Evolutionary conservation across 2,113 vertebrate genomes (phyloP), one percentile per base, ranked within the genome.

Genomic region (Tetrax tetrax): DNA sequence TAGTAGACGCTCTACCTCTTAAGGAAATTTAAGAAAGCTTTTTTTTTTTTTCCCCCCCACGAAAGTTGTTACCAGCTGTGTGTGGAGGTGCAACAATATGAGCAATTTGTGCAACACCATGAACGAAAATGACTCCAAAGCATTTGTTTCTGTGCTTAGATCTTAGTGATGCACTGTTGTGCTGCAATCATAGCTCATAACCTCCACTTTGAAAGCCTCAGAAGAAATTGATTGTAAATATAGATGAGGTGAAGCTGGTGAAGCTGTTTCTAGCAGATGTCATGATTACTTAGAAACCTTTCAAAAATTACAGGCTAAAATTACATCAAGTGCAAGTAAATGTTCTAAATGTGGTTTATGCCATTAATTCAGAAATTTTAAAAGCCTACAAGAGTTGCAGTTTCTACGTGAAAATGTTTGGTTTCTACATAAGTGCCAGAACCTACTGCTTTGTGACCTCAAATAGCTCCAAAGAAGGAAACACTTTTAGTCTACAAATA

Each of bases 231-330:
- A 14, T 63, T 83, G 21, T 92, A 86, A 92, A 50, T 87, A 57
- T 10, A 51, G 76, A 65, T n/a, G n/a, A n/a, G n/a, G n/a, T n/a
- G n/a, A n/a, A n/a, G n/a, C 60, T 77, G 35, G 28, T 28, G 80
- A 75, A 83, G 53, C 56, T 68, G 48, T 89, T 81, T 51, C 50
- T 63, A 51, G 64, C 60, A 89, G 70, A 70, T 88, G 60, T 31
- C 33, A 7, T 25, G 33, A 56, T 90, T 90, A 23, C 82, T 83
- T 86, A 80, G 29, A 75, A 94, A 60, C 56, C 71, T 89, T 94
- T 84, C 33, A 43, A n/a, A 83, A 78, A 81, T 75, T 27, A 84
- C 57, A 53, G 95, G 65, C 50, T 92, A 83, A 83, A 92, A 93
- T 71, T 51, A 51, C 60, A 63, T 66, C 24, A 60, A 59, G 45